Conservation (phyloP, 1,140 invertebrate genomes). For the Maniola jurtina region DNA sequence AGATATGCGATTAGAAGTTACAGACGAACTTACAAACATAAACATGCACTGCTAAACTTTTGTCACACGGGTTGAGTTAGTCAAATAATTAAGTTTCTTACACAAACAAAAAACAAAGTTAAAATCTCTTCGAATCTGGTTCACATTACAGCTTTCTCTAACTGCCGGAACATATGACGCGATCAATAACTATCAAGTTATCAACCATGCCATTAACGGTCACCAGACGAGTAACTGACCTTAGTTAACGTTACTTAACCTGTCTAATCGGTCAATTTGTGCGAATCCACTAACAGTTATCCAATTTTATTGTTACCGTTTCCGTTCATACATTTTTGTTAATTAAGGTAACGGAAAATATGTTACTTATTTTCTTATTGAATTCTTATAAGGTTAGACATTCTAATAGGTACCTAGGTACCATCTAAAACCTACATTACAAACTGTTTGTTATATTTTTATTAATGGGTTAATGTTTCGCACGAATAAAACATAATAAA, state of each 20-base stretch:
- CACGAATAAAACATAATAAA: background rate
- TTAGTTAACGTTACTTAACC: constrained; percentile 36
- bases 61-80: too few species aligned
- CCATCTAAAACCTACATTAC: background rate
- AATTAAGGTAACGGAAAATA: constrained; percentile 1
- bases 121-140: constrained; percentile 21
- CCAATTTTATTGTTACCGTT: background rate
- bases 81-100: background rate
- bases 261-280: constrained; percentile 32
- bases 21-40: too few species aligned
- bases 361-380: background rate
- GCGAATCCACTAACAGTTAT: constrained; percentile 26
- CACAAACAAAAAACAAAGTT: background rate
- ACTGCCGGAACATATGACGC: constrained; percentile 32
- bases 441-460: constrained; percentile 3
- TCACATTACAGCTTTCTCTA: constrained; percentile 35
- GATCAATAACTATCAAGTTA: constrained; percentile 30
- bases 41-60: too few species aligned
- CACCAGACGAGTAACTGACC: constrained; percentile 34
- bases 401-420: background rate
- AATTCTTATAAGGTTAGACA: background rate
- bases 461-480: background rate
- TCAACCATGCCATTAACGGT: constrained; percentile 28
- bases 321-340: background rate
- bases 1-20: too few species aligned